phyloP scores from a whole-genome alignment of 2,113 vertebrate genomes.

The Oncorhynchus gorbuscha region DNA sequence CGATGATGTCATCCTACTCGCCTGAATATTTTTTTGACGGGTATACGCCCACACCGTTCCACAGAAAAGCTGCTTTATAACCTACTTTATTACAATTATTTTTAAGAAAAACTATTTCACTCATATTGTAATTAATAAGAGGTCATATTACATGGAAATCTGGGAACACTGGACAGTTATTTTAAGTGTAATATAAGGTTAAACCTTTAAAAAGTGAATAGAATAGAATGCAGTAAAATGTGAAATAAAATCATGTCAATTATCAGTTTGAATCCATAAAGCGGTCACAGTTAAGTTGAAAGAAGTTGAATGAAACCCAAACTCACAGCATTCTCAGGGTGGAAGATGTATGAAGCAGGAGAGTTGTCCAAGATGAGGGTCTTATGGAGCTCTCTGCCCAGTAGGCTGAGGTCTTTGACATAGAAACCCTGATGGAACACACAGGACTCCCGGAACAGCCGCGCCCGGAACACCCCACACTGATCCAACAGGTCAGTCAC shows the following conservation, averaged over 20 bases:
- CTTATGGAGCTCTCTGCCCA: slow-evolving; percentile 83
- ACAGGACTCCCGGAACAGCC: slow-evolving; percentile 87
- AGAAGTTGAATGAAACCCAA: too few relatives aligned
- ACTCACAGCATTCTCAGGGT: slow-evolving; percentile 89
- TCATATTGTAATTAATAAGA: too few relatives aligned
- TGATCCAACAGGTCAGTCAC: slow-evolving; percentile 87
- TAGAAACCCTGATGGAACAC: slow-evolving; percentile 93
- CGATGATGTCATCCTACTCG: too few relatives aligned
- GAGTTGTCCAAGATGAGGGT: slow-evolving; percentile 90
- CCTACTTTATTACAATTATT: too few relatives aligned
- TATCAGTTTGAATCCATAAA: neutral
- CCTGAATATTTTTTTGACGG: too few relatives aligned
- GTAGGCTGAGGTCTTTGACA: slow-evolving; percentile 85
- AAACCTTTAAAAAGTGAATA: neutral
- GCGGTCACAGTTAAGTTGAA: neutral
- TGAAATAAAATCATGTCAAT: neutral
- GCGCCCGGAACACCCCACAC: slow-evolving; percentile 80
- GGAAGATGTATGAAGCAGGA: slow-evolving; percentile 89
- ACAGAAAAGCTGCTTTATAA: too few relatives aligned
- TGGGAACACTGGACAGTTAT: too few relatives aligned
- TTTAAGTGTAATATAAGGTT: too few relatives aligned
- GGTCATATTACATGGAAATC: too few relatives aligned
- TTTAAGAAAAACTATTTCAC: too few relatives aligned
- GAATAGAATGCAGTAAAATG: neutral
- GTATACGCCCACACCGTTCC: too few relatives aligned